Conservation (phyloP, 2,888 invertebrate species). For the Prosopocoilus inquinatus region DNA sequence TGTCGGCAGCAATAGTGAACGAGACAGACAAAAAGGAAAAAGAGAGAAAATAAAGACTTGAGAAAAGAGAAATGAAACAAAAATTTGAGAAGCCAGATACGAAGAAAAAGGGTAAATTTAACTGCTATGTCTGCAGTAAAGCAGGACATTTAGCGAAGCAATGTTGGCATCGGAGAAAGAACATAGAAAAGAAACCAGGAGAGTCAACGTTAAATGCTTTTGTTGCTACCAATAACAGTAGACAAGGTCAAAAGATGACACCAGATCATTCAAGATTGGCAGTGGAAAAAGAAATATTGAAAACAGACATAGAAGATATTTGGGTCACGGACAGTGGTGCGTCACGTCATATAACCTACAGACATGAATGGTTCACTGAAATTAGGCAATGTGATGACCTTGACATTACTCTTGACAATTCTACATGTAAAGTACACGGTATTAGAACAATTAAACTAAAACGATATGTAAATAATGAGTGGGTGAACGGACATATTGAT, state of each 20-base stretch:
- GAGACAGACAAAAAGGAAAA: too few species aligned
- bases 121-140: slow-evolving; percentile 25
- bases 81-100: too few species aligned
- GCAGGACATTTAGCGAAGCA: slow-evolving; percentile 18
- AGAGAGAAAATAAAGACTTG: too few species aligned
- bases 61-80: too few species aligned
- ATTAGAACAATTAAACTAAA: slow-evolving; percentile 22
- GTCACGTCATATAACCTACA: slow-evolving; percentile 26
- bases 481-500: slow-evolving; percentile 23
- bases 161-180: slow-evolving; percentile 2
- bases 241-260: too few species aligned
- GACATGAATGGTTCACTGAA: slow-evolving; percentile 24
- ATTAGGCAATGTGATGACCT: slow-evolving; percentile 10
- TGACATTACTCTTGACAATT: slow-evolving; percentile 14
- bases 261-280: too few species aligned
- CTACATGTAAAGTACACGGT: slow-evolving; percentile 19
- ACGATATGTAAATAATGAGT: slow-evolving; percentile 22
- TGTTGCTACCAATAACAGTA: neutral
- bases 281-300: neutral
- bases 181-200: neutral
- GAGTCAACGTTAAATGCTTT: neutral
- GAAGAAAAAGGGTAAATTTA: slow-evolving; percentile 5
- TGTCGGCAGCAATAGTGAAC: too few species aligned
- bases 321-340: slow-evolving; percentile 31
- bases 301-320: slow-evolving; percentile 19